Conservation (phyloP, 2,888 invertebrate species). For the Catonia carolina region DNA sequence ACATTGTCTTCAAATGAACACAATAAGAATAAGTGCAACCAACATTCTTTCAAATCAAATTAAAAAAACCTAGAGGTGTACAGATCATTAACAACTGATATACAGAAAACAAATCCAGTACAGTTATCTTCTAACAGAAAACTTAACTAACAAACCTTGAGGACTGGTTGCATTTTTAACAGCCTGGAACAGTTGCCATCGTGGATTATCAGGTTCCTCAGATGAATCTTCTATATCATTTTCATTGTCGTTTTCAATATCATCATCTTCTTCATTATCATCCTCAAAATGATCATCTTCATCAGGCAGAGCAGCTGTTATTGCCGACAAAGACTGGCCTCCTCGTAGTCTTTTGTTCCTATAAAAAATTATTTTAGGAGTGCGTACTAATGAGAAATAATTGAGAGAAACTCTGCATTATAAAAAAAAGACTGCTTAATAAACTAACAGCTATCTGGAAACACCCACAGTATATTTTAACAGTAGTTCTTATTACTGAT, state of each 20-base stretch:
- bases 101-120: no score
- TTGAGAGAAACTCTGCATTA: neutral
- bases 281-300: constrained; percentile 48
- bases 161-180: constrained; percentile 59
- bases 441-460: neutral
- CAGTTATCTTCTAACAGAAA: no score
- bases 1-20: no score
- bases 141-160: constrained; percentile 36
- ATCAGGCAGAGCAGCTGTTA: constrained; percentile 54
- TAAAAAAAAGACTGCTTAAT: neutral
- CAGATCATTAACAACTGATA: no score
- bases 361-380: no score
- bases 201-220: constrained; percentile 63
- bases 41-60: no score
- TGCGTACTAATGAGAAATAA: no score
- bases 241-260: constrained; percentile 49
- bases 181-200: constrained; percentile 85
- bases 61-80: no score
- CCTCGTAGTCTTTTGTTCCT: constrained; percentile 44
- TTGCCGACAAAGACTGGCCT: constrained; percentile 51
- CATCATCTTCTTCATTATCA: constrained; percentile 54
- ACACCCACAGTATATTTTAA: neutral
- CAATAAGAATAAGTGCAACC: no score
- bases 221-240: constrained; percentile 55
- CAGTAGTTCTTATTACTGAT: no score